These are phyloP conservation scores for Drosophila rellima DNA, from an alignment of 2,888 invertebrate species.

Conservation along the genomic window DNA sequence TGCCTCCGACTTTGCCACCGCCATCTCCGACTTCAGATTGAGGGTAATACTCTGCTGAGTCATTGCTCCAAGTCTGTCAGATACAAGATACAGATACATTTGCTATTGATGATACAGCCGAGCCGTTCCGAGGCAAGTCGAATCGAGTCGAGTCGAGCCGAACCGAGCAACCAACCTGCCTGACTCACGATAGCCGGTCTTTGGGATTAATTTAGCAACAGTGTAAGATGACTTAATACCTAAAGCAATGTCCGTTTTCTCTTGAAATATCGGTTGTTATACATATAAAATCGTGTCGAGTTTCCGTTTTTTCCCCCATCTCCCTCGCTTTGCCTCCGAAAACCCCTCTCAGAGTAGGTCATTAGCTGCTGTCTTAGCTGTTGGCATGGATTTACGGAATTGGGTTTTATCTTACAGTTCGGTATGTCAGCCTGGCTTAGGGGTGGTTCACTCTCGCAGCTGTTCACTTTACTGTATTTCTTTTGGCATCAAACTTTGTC, in stretches of 20 bases:
- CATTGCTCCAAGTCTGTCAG: slow-evolving; percentile 37
- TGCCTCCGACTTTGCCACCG: slow-evolving; percentile 13
- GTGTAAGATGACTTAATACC: slow-evolving; percentile 66
- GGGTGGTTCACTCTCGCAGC: slow-evolving; percentile 66
- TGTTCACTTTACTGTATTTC: slow-evolving; percentile 52
- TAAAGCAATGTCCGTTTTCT: slow-evolving; percentile 59
- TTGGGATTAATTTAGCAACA: slow-evolving; percentile 49
- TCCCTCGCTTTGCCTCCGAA: no score
- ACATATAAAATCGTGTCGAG: slow-evolving; percentile 8
- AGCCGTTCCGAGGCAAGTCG: neutral
- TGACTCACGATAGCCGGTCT: slow-evolving; percentile 67
- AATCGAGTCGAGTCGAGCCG: no score
- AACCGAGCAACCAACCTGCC: slow-evolving; percentile 54
- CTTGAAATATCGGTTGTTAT: slow-evolving; percentile 36
- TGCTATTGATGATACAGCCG: slow-evolving; percentile 19
- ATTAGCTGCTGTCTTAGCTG: slow-evolving; percentile 26
- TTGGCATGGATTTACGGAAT: slow-evolving; percentile 65
- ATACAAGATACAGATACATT: slow-evolving; percentile 12
- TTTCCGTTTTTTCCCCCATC: slow-evolving; percentile 7
- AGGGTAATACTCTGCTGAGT: slow-evolving; percentile 62
- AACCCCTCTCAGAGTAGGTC: slow-evolving; percentile 14
- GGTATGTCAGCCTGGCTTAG: slow-evolving; percentile 49
- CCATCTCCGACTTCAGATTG: slow-evolving; percentile 17
- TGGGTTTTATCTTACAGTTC: slow-evolving; percentile 60
- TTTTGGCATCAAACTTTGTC: slow-evolving; percentile 52